phyloP scores from a whole-genome alignment of 2,113 vertebrate genomes.

The Colius striatus region DNA sequence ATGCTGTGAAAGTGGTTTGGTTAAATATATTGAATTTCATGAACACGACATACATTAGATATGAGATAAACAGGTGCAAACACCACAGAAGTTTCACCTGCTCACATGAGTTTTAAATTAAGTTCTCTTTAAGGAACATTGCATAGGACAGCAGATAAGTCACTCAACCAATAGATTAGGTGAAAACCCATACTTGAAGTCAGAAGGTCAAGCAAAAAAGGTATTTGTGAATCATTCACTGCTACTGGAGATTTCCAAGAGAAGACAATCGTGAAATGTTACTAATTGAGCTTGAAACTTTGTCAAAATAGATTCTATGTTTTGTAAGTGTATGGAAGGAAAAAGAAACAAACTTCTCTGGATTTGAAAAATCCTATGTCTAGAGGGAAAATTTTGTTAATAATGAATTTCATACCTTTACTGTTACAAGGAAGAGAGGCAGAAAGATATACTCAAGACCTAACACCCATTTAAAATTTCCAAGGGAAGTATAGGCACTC shows the following conservation, averaged over 20 bases:
- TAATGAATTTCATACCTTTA: background rate
- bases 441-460: background rate
- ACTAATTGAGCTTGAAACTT: background rate
- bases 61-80: background rate
- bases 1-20: background rate
- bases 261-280: background rate
- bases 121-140: background rate
- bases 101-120: background rate
- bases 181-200: background rate
- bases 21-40: background rate
- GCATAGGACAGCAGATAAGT: background rate
- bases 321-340: background rate
- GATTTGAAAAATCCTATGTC: background rate
- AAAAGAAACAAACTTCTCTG: background rate
- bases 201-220: background rate
- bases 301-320: background rate
- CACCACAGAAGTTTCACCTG: background rate
- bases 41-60: background rate
- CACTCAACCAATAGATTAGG: background rate
- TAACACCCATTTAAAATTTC: background rate
- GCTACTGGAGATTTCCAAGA: background rate
- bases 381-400: background rate
- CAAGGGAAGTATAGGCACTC: background rate
- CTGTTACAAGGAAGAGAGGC: background rate
- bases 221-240: background rate